Evolutionary conservation across 2,888 invertebrate genomes (phyloP), one percentile per base, ranked within the genome.

Genomic region (Hydriomena furcata): DNA sequence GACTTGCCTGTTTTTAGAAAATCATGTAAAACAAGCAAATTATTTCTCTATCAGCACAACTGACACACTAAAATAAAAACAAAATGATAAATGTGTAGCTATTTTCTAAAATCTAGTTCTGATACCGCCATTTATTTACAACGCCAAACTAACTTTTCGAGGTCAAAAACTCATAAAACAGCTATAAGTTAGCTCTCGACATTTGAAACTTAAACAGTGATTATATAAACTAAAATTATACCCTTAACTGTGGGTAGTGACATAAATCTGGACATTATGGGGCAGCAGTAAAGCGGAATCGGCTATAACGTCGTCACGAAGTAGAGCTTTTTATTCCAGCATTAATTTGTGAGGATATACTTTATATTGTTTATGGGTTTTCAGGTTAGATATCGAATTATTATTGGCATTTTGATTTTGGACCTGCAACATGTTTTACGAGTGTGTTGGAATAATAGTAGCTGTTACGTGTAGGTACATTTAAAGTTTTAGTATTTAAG

Each of bases 261-360:
- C 53, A 48, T 59, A 61, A 61, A 61, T 61, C 55, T 49, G 57
- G 47, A 53, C 53, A 55, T 59, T 57, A 61, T 59, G 50, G 59
- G 52, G 44, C 47, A 27, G 47, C 47, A 50, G 35, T 61, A 59
- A 61, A 59, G 38, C 45, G 40, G 28, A 52, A 57, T 57, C 50
- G 59, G 42, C 50, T 50, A 46, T 53, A 53, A 56, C 36, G 42
- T 46, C 55, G 50, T 55, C 61, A 59, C 61, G 53, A 61, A 54
- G 40, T 52, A 56, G 52, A 38, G 48, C 52, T 52, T 57, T 56
- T 56, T 60, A 54, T 58, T 57, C 41, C 20, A 36, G 46, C 38
- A 58, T 52, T 56, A 47, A 52, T 61, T 53, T 61, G 41, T 36
- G 41, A 36, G 44, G 45, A 40, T 46, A 52, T 46, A 31, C 37